Evolutionary conservation across 1,140 invertebrate genomes (phyloP).

Genomic region (Drosophila melanogaster): DNA sequence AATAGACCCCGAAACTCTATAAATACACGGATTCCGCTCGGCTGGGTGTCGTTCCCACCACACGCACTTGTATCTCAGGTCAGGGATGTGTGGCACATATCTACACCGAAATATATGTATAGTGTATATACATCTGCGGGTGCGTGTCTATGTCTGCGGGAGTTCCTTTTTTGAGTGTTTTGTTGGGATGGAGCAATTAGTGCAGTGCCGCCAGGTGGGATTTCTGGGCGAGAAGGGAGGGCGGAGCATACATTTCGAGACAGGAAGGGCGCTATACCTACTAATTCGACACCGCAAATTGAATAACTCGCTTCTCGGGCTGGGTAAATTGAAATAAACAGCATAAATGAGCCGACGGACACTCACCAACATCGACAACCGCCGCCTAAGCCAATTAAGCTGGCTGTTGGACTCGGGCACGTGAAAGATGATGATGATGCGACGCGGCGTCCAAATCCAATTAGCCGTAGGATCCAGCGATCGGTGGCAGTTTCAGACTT

Average conservation of each 20-base stretch:
- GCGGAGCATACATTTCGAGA: slow-evolving; percentile 1
- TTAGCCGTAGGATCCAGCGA: slow-evolving; percentile 11
- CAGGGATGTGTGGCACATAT: slow-evolving; percentile 27
- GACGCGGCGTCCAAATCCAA: slow-evolving; percentile 25
- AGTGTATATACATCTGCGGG: background rate
- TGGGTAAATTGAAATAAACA: slow-evolving; percentile 43
- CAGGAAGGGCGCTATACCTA: slow-evolving; percentile 27
- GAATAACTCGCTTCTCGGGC: slow-evolving; percentile 22
- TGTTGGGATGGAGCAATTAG: slow-evolving; percentile 19
- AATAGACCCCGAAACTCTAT: slow-evolving; percentile 12
- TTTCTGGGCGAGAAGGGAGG: slow-evolving; percentile 1
- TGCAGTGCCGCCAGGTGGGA: slow-evolving; percentile 33
- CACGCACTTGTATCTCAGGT: slow-evolving; percentile 37
- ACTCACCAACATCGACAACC: slow-evolving; percentile 42
- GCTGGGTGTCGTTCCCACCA: slow-evolving; percentile 29
- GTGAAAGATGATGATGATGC: slow-evolving; percentile 35
- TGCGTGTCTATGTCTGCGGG: slow-evolving; percentile 16
- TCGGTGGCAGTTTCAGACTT: slow-evolving; percentile 5
- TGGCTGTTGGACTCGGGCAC: slow-evolving; percentile 16
- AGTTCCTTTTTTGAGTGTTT: slow-evolving; percentile 5
- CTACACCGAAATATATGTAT: background rate
- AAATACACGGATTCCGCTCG: slow-evolving; percentile 37
- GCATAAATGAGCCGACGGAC: slow-evolving; percentile 30
- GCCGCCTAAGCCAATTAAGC: slow-evolving; percentile 45
- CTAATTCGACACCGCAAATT: slow-evolving; percentile 36